Conservation (phyloP, 2,797 vertebrate species). For the Pygocentrus nattereri region DNA sequence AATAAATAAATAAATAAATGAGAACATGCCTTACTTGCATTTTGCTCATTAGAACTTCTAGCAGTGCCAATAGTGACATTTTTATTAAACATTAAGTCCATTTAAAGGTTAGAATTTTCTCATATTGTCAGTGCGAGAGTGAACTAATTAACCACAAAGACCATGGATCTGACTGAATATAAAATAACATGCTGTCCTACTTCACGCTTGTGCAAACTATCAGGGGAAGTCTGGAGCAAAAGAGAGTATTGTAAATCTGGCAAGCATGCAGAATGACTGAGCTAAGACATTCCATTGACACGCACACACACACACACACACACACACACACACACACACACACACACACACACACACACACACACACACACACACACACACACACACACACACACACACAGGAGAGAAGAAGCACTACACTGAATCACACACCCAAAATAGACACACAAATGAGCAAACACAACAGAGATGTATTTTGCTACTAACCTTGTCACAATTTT, state of each 20-base stretch:
- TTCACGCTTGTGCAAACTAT: background rate
- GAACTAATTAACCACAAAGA: no score
- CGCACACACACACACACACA: background rate
- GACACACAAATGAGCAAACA: background rate
- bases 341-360: background rate
- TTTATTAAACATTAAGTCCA: no score
- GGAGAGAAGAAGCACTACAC: background rate
- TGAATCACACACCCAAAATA: conserved; percentile 1
- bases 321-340: background rate
- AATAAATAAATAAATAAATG: no score
- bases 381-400: background rate
- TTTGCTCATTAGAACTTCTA: no score
- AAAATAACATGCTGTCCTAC: background rate
- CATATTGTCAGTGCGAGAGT: no score
- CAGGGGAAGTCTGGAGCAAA: background rate
- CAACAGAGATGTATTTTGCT: background rate
- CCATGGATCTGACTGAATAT: background rate
- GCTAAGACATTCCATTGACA: background rate
- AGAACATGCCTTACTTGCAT: no score
- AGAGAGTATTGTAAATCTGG: background rate
- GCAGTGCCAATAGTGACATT: no score
- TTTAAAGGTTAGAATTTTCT: no score
- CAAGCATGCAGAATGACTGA: background rate
- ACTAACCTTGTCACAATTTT: background rate
- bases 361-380: conserved; percentile 1